These are phyloP conservation scores for Synergus itoensis DNA, from an alignment of 2,888 invertebrate species.

Conservation along the genomic window DNA sequence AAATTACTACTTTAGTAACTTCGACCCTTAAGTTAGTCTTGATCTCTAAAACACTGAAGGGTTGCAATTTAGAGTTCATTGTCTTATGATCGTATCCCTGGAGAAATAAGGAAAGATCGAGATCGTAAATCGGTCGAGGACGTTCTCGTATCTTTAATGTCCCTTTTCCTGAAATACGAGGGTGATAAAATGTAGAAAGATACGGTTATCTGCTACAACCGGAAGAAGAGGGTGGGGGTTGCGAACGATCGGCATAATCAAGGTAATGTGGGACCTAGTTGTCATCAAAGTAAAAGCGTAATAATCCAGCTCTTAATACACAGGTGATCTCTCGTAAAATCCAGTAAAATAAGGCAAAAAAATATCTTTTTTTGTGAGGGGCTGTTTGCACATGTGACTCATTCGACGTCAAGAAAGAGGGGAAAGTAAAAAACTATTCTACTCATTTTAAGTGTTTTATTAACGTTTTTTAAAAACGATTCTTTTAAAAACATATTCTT, in stretches of 20 bases:
- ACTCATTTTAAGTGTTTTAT: no score
- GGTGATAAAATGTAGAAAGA: constrained; percentile 61
- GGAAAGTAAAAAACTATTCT: not conserved
- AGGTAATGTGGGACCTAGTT: constrained; percentile 57
- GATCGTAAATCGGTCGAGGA: constrained; percentile 45
- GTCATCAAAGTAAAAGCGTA: constrained; percentile 63
- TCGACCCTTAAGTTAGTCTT: not conserved
- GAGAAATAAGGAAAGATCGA: constrained; percentile 39
- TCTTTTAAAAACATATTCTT: no score
- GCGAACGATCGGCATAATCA: constrained; percentile 50
- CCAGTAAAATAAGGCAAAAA: not conserved
- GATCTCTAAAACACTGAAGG: constrained; percentile 14
- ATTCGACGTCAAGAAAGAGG: constrained; percentile 3
- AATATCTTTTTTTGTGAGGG: not conserved
- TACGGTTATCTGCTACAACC: constrained; percentile 44
- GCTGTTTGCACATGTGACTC: constrained; percentile 9
- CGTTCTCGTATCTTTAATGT: constrained; percentile 46
- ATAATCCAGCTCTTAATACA: constrained; percentile 44
- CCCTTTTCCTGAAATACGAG: constrained; percentile 56
- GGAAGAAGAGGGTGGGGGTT: constrained; percentile 30
- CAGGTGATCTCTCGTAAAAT: constrained; percentile 31
- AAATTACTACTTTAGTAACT: not conserved
- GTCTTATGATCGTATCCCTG: constrained; percentile 38
- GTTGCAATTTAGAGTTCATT: constrained; percentile 41
- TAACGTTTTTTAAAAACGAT: no score